Evolutionary conservation across 2,797 vertebrate genomes (phyloP), one percentile per base, ranked within the genome.

Genomic region (Pseudochromis fuscus): DNA sequence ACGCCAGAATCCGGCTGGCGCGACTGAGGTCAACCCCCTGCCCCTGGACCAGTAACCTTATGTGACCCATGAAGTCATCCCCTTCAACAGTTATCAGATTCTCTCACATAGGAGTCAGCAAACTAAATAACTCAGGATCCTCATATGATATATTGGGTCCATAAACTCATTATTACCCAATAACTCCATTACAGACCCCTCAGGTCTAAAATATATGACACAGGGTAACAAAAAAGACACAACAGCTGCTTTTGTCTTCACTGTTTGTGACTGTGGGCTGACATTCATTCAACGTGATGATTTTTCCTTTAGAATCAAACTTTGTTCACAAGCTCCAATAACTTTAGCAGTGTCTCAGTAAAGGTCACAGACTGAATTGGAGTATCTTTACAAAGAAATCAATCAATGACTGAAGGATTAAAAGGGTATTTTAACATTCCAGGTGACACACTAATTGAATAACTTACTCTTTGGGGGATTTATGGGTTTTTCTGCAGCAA

Each of bases 61-160:
- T 64, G 75, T 89, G 90, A 92, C 91, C 89, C 86, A 81, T 90
- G 83, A 88, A 88, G 87, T 91, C 86, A 85, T 79, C 65, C 60
- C 82, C 82, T 88, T 91, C 83, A 88, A 77, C 81, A 76, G 71
- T 80, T 79, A 86, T 81, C 86, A 82, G 71, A 86, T 79, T 87
- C 75, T 78, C 79, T 72, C 60, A 67, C 63, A 70, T 69, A 59
- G 67, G 70, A 90, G 69, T 84, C 80, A 42, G 80, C 64, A 83
- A 81, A 81, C 67, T 66, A 52, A 85, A 72, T 48, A 49, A 60
- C 42, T 67, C 53, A 48, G 60, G 58, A 72, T 70, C 59, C 56
- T 67, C 16, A 42, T 38, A 30, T 51, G 27, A 56, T 19, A 66
- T 27, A 77, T 58, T 19, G 7, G 69, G 64, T 58, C 46, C 35